Conservation (phyloP, 2,797 vertebrate genomes). For the Pristis pectinata region DNA sequence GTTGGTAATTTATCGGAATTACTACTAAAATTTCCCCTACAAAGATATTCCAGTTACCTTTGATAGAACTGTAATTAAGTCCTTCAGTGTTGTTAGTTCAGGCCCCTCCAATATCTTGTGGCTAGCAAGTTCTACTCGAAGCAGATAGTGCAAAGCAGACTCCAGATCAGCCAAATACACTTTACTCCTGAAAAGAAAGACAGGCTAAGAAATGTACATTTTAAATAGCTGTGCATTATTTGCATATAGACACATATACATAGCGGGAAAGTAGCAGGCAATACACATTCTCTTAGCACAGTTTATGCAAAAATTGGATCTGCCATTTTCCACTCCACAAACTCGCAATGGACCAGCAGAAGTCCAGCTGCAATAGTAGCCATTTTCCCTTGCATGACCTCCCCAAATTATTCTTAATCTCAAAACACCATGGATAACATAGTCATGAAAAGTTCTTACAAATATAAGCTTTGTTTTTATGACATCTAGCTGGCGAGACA, state of each 20-base stretch:
- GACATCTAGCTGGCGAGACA: not conserved
- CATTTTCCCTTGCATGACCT: too few relatives aligned
- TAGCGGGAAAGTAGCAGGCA: not conserved
- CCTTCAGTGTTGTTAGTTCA: slow-evolving; percentile 76
- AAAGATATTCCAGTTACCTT: slow-evolving; percentile 62
- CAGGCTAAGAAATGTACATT: not conserved
- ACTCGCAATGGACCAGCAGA: not conserved
- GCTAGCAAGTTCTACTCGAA: slow-evolving; percentile 81
- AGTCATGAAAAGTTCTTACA: not conserved
- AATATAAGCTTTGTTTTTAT: not conserved
- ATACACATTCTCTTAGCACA: not conserved
- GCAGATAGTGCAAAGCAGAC: slow-evolving; percentile 80
- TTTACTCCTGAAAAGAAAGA: slow-evolving; percentile 57
- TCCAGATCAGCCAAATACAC: slow-evolving; percentile 85
- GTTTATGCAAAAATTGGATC: not conserved
- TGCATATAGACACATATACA: too few relatives aligned
- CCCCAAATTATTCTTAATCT: too few relatives aligned
- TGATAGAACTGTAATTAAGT: slow-evolving; percentile 74
- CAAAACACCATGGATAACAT: not conserved
- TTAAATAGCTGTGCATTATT: not conserved
- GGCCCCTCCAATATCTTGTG: slow-evolving; percentile 71
- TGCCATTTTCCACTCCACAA: not conserved
- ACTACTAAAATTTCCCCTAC: not conserved
- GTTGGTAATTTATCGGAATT: too few relatives aligned
- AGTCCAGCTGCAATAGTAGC: not conserved